Conservation (phyloP, 2,888 invertebrate species). For the Eilema depressum region DNA sequence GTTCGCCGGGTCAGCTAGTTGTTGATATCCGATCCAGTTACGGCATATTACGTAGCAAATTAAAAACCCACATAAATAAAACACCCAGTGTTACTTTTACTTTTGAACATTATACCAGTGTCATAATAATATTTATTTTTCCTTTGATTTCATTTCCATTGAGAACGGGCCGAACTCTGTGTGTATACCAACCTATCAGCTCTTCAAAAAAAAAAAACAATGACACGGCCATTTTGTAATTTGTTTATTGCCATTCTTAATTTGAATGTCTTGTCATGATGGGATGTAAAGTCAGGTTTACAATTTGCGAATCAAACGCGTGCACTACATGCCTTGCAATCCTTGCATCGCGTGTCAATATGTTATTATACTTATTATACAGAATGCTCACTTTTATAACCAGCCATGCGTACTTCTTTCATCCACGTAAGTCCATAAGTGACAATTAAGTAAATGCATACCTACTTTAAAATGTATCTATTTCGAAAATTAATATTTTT, state of each 20-base stretch:
- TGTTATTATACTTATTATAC: slow-evolving; percentile 43
- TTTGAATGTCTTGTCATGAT: slow-evolving; percentile 11
- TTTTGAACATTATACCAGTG: background rate
- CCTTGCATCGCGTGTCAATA: slow-evolving; percentile 42
- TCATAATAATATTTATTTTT: background rate
- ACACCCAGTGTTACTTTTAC: background rate
- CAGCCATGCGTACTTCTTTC: slow-evolving; percentile 27
- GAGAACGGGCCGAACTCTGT: background rate
- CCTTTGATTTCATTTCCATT: background rate
- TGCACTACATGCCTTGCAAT: slow-evolving; percentile 35
- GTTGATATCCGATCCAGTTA: background rate
- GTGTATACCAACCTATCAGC: too few relatives aligned
- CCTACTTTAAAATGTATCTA: too few relatives aligned
- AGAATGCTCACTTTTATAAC: slow-evolving; percentile 29
- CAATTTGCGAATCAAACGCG: slow-evolving; percentile 37
- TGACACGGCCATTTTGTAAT: background rate
- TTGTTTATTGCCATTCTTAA: background rate
- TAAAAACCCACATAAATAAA: background rate
- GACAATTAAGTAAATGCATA: slow-evolving; percentile 37
- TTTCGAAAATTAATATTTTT: background rate
- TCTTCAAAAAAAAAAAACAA: slow-evolving; percentile 2
- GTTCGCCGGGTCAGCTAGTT: too few relatives aligned
- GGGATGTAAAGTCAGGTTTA: slow-evolving; percentile 23
- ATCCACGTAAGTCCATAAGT: slow-evolving; percentile 39
- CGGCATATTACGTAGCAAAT: background rate